A percentile compares a stretch with the other conserved stretches of the same genome.
These are phyloP conservation scores for Hecatera dysodea DNA, from an alignment of 2,888 invertebrate genomes.

Conservation along the genomic window DNA sequence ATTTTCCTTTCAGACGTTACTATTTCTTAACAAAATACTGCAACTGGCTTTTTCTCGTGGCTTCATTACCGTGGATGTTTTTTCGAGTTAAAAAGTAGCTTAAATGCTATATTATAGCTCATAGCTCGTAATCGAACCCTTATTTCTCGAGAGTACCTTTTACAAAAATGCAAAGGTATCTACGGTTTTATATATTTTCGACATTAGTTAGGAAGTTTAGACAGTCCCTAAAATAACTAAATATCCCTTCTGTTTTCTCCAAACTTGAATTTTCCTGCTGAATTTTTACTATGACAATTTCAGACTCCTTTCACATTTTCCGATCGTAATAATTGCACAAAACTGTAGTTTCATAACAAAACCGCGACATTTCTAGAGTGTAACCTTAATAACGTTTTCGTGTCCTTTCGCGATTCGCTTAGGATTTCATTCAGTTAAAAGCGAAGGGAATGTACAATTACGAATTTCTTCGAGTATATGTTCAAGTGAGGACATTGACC, in stretches of 20 bases:
- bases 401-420: constrained; percentile 63
- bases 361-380: constrained; percentile 36
- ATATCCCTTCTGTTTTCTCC: too few species aligned
- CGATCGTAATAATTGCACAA: constrained; percentile 1
- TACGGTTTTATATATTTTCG: too few species aligned
- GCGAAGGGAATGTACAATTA: constrained; percentile 67
- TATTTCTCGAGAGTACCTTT: too few species aligned
- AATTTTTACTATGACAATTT: neutral
- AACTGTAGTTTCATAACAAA: constrained; percentile 35
- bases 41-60: too few species aligned
- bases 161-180: too few species aligned
- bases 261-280: neutral
- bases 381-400: constrained; percentile 67
- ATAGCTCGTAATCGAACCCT: too few species aligned
- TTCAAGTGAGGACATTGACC: constrained; percentile 59
- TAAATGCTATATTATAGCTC: too few species aligned
- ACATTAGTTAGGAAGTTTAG: too few species aligned
- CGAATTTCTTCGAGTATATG: constrained; percentile 59
- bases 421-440: constrained; percentile 73
- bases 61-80: too few species aligned
- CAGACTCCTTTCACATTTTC: neutral
- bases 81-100: too few species aligned
- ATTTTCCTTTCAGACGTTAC: neutral
- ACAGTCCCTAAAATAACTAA: too few species aligned
- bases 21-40: neutral